Evolutionary conservation across 2,113 vertebrate genomes (phyloP).

Genomic region (Pachyramphus minor): DNA sequence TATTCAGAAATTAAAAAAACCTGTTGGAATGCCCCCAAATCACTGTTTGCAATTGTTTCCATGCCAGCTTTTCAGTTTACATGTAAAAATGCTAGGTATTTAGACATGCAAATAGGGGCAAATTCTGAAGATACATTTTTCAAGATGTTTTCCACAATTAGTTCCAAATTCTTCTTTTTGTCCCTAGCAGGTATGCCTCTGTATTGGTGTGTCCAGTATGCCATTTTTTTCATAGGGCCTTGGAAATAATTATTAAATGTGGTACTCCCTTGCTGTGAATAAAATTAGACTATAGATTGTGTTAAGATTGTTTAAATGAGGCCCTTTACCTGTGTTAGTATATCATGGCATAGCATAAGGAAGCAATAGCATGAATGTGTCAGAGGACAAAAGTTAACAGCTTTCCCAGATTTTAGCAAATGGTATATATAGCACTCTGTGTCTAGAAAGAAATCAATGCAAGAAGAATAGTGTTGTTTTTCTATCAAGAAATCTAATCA

Average conservation of each 20-base stretch:
- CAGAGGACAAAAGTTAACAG: not conserved
- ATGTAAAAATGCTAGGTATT: not conserved
- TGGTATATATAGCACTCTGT: not conserved
- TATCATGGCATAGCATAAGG: not conserved
- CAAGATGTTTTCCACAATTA: not conserved
- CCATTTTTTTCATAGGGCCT: not conserved
- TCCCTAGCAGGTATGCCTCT: not conserved
- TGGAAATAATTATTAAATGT: not conserved
- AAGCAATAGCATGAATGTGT: not conserved
- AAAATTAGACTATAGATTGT: not conserved
- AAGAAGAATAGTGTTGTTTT: not conserved
- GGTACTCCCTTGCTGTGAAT: not conserved
- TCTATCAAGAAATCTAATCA: not conserved
- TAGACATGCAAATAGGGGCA: not conserved
- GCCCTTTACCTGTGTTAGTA: not conserved
- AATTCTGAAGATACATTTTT: not conserved
- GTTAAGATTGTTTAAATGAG: not conserved
- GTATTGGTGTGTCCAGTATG: not conserved
- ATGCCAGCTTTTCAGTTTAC: not conserved
- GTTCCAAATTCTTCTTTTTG: not conserved
- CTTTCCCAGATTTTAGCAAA: not conserved
- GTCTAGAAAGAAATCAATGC: not conserved
- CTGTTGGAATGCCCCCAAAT: not conserved
- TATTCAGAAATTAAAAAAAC: not conserved
- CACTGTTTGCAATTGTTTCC: not conserved